A percentile compares a stretch with the other conserved stretches of the same genome.
Evolutionary conservation across 2,797 vertebrate genomes (phyloP).

Genomic region (Oceanodroma leucorhoa): DNA sequence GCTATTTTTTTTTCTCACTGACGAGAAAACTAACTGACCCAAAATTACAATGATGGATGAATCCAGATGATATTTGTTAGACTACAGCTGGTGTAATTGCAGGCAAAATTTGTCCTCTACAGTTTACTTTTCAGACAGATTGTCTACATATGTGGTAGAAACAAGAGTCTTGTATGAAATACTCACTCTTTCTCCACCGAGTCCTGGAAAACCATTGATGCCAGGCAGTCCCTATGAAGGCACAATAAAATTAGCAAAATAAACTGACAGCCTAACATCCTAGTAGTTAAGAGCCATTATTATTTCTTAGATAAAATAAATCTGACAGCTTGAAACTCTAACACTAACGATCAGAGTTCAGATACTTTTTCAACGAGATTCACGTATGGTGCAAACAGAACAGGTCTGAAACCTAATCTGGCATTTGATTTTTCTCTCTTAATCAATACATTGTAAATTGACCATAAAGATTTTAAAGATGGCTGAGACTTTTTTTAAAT

Average conservation of each 20-base stretch:
- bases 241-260: background rate
- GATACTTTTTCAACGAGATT: background rate
- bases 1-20: background rate
- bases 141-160: background rate
- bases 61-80: background rate
- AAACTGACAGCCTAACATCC: background rate
- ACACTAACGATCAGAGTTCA: background rate
- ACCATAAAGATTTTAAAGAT: background rate
- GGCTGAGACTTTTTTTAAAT: background rate
- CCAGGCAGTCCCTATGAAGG: conserved; percentile 73
- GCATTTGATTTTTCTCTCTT: background rate
- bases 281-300: background rate
- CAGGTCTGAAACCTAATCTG: background rate
- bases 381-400: background rate
- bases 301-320: background rate
- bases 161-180: background rate
- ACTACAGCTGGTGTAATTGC: background rate
- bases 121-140: background rate
- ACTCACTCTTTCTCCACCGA: conserved; percentile 73
- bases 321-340: background rate
- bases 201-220: conserved; percentile 66
- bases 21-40: background rate
- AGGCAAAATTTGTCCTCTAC: background rate
- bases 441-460: background rate
- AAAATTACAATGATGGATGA: background rate